phyloP scores from a whole-genome alignment of 2,888 invertebrate genomes.

The Temnothorax rugatulus region DNA sequence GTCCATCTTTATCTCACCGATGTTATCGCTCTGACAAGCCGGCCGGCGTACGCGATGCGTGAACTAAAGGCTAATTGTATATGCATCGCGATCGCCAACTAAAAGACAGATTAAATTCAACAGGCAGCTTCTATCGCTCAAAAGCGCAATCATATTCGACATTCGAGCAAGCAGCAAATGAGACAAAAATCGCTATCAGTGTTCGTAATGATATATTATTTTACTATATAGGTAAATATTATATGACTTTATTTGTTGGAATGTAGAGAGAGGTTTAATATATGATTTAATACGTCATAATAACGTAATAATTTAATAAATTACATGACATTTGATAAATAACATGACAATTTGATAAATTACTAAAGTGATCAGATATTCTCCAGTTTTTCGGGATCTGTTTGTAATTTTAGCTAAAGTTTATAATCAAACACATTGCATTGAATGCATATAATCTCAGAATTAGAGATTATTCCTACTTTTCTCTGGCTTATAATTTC shows the following conservation, averaged over 20 bases:
- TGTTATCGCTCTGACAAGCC: constrained; percentile 48
- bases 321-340: background rate
- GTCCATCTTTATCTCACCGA: constrained; percentile 59
- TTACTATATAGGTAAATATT: background rate
- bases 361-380: background rate
- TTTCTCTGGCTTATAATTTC: background rate
- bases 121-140: constrained; percentile 20
- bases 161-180: constrained; percentile 18
- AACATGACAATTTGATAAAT: background rate
- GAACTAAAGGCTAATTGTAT: constrained; percentile 67
- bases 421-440: background rate
- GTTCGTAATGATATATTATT: background rate
- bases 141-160: background rate
- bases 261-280: background rate
- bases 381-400: background rate
- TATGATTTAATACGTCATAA: background rate
- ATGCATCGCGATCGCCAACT: constrained; percentile 55
- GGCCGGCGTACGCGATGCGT: constrained; percentile 44
- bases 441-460: background rate
- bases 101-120: constrained; percentile 50
- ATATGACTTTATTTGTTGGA: background rate
- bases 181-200: background rate
- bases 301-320: constrained; percentile 1
- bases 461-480: background rate
- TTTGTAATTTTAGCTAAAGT: constrained; percentile 6